Percentiles rank a stretch among this genome's conserved stretches.
Conservation (phyloP, 2,797 vertebrate genomes). For the Gila robusta region DNA sequence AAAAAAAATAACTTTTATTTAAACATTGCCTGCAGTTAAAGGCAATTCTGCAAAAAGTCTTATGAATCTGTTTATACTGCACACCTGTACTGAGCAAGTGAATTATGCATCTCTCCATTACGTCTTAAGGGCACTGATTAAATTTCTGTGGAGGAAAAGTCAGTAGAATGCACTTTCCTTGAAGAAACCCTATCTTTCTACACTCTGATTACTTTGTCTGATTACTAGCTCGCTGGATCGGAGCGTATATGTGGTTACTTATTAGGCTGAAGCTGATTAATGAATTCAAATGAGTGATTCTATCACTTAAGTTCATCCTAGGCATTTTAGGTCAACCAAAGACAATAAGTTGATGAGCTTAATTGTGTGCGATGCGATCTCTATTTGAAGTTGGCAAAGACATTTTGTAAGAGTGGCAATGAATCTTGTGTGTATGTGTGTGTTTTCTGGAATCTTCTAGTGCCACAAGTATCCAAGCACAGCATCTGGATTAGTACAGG, state of each 20-base stretch:
- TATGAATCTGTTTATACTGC: not conserved
- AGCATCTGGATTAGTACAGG: slow-evolving; percentile 28
- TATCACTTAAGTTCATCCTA: slow-evolving; percentile 28
- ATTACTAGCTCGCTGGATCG: slow-evolving; percentile 29
- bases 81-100: slow-evolving; percentile 21
- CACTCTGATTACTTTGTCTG: slow-evolving; percentile 40
- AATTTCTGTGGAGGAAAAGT: slow-evolving; percentile 38
- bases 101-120: slow-evolving; percentile 42
- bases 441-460: slow-evolving; percentile 2
- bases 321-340: slow-evolving; percentile 31
- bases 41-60: not conserved
- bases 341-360: slow-evolving; percentile 11
- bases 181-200: slow-evolving; percentile 36
- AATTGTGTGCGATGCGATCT: not conserved
- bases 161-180: slow-evolving; percentile 37
- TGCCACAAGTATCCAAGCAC: slow-evolving; percentile 11
- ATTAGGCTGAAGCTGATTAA: slow-evolving; percentile 36
- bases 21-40: slow-evolving; percentile 19
- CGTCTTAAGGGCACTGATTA: slow-evolving; percentile 44
- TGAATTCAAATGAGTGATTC: slow-evolving; percentile 31
- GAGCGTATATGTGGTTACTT: not conserved
- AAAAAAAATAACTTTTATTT: not conserved
- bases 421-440: not conserved
- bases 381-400: not conserved
- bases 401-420: not conserved